These are phyloP conservation scores for Arion vulgaris DNA, from an alignment of 1,140 invertebrate genomes.

Conservation along the genomic window DNA sequence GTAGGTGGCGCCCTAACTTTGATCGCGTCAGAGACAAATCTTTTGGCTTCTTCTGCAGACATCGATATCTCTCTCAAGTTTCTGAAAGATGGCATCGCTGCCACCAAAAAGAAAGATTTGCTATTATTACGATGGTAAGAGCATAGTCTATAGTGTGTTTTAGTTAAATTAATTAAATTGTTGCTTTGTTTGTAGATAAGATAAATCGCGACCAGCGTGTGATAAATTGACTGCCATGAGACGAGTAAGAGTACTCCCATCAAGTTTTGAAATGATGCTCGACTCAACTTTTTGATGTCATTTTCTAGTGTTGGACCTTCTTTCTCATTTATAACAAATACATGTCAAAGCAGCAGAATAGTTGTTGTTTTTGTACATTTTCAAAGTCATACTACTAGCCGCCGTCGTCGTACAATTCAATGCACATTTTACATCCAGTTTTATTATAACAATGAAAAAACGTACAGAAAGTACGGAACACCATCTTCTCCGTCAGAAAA, in stretches of 20 bases:
- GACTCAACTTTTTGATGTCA: neutral
- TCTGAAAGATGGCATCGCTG: slow-evolving; percentile 20
- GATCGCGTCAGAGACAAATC: slow-evolving; percentile 2
- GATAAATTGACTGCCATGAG: too few species aligned
- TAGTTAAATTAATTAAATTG: neutral
- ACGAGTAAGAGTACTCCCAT: neutral
- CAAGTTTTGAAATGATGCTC: neutral
- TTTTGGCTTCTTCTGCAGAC: neutral
- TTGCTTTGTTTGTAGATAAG: neutral
- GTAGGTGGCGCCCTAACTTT: neutral
- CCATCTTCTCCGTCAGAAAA: neutral
- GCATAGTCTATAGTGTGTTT: neutral
- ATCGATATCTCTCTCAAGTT: neutral
- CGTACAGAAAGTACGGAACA: slow-evolving; percentile 13
- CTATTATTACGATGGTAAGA: slow-evolving; percentile 39
- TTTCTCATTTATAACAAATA: neutral
- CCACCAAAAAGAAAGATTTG: slow-evolving; percentile 35
- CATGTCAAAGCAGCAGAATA: too few species aligned
- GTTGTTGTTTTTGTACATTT: too few species aligned
- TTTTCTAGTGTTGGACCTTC: neutral
- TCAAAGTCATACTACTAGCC: too few species aligned
- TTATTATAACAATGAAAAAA: neutral
- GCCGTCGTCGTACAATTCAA: too few species aligned
- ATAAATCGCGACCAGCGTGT: neutral
- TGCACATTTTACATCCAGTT: too few species aligned